Percentiles rank a stretch among this genome's conserved stretches.
Conservation (phyloP, 1,140 invertebrate genomes). For the Rhopalosiphum maidis region DNA sequence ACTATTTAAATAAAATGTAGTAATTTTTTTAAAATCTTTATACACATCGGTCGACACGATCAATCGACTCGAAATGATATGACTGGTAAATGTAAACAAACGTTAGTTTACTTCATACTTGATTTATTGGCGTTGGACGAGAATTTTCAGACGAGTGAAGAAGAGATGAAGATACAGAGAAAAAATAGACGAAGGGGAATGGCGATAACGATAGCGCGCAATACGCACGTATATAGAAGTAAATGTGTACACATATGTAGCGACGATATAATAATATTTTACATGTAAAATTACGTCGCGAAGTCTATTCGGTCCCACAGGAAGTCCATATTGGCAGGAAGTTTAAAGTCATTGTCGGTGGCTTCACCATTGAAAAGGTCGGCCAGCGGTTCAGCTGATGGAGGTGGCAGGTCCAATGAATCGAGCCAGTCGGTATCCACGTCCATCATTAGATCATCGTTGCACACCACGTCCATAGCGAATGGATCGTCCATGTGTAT, state of each 20-base stretch:
- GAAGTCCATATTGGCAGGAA: constrained; percentile 62
- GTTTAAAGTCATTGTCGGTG: constrained; percentile 70
- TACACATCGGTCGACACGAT: background rate
- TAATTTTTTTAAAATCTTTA: background rate
- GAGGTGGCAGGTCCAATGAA: constrained; percentile 62
- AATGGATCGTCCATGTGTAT: constrained; percentile 63
- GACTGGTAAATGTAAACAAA: background rate
- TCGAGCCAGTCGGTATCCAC: constrained; percentile 76
- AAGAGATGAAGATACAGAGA: background rate
- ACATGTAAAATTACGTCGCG: constrained; percentile 65
- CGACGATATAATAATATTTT: background rate
- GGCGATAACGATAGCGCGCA: background rate
- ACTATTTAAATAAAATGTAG: background rate
- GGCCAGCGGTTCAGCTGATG: constrained; percentile 59
- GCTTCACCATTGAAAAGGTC: constrained; percentile 74
- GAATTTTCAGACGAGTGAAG: no score
- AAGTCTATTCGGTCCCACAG: constrained; percentile 72
- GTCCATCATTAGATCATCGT: constrained; percentile 67
- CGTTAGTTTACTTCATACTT: background rate
- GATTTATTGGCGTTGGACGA: background rate
- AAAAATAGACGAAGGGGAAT: constrained; percentile 29
- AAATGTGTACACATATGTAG: background rate
- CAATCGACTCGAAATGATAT: background rate
- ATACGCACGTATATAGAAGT: background rate
- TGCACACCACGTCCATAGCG: constrained; percentile 58